Conservation (phyloP, 1,140 invertebrate species). For the Zaprionus nigranus region DNA sequence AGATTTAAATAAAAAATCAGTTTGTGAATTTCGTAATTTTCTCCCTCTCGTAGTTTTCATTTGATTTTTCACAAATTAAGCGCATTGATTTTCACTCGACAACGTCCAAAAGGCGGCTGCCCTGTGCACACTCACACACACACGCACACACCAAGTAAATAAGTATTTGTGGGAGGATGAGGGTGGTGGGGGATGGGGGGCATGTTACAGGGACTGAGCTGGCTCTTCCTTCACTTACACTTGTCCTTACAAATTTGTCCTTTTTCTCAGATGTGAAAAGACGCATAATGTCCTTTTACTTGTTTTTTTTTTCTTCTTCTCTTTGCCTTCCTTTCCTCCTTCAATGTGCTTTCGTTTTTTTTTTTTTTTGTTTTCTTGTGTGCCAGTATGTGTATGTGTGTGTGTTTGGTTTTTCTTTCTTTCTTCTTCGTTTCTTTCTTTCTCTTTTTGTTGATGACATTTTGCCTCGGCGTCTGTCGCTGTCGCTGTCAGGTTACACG, state of each 20-base stretch:
- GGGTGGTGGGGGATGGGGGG: not conserved
- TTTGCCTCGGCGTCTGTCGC: conserved; percentile 71
- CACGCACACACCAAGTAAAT: conserved; percentile 9
- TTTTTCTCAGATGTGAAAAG: conserved; percentile 83
- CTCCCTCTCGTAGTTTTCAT: conserved; percentile 31
- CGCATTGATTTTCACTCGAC: conserved; percentile 76
- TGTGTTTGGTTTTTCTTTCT: conserved; percentile 17
- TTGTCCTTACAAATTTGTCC: conserved; percentile 83
- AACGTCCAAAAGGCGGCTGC: conserved; percentile 44
- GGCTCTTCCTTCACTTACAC: conserved; percentile 76
- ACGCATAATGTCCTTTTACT: conserved; percentile 83
- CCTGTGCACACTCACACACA: conserved; percentile 29
- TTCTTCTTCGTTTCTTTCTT: conserved; percentile 26
- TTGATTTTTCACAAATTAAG: conserved; percentile 33
- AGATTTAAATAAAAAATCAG: conserved; percentile 10
- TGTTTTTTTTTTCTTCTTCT: conserved; percentile 28
- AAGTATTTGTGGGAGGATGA: not conserved
- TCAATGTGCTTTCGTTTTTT: conserved; percentile 31
- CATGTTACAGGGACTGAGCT: not conserved
- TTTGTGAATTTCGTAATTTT: conserved; percentile 14
- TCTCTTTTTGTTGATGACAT: conserved; percentile 74
- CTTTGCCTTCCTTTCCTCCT: conserved; percentile 38
- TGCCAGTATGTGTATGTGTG: not conserved
- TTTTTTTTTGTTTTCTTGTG: conserved; percentile 33
- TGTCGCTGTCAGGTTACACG: conserved; percentile 62